Evolutionary conservation across 2,797 vertebrate species (phyloP).

Genomic region (Sebastes miniatus): DNA sequence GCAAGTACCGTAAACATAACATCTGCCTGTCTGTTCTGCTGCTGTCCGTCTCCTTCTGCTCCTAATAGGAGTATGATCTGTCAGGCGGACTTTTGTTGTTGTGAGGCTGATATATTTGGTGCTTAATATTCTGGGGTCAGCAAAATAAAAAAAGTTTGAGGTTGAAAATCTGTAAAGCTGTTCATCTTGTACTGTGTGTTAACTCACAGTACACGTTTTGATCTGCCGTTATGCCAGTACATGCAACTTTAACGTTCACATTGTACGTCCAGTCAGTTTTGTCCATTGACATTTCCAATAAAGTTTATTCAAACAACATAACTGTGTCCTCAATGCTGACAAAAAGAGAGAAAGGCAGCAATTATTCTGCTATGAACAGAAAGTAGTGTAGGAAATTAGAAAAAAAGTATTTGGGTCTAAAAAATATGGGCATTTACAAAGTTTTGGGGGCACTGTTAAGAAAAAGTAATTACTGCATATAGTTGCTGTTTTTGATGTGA

Average conservation of each 20-base stretch:
- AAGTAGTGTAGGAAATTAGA: background rate
- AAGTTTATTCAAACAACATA: background rate
- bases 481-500: background rate
- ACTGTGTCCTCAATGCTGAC: background rate
- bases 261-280: background rate
- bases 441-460: background rate
- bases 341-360: background rate
- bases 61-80: background rate
- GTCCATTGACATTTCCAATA: background rate
- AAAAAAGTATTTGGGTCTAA: background rate
- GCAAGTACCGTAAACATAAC: background rate
- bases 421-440: background rate
- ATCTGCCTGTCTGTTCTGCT: background rate
- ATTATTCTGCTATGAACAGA: background rate
- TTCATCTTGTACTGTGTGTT: background rate
- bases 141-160: background rate
- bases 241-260: background rate
- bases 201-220: background rate
- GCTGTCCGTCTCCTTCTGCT: background rate
- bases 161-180: background rate
- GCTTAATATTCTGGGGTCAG: background rate
- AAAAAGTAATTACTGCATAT: background rate
- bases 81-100: background rate
- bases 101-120: background rate
- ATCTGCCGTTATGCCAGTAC: background rate